Base-by-base conservation (phyloP, 1,140 invertebrate species). In the Muscidifurax raptorellus region DNA sequence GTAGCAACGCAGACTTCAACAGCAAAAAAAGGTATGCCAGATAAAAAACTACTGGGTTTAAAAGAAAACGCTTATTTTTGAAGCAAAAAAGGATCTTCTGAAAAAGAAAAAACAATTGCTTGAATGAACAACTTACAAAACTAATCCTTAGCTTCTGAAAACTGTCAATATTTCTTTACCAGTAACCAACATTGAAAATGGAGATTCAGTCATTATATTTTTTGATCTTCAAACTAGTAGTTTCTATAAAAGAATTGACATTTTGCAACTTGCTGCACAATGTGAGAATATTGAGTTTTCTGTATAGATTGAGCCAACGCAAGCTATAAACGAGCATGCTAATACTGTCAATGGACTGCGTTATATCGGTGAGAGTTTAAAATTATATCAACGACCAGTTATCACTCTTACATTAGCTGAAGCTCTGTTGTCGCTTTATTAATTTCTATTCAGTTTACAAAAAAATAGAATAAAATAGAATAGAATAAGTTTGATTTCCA, bases 51-150 rank as follows among this genome's bases (percentile, higher is more conserved):
- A 69, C 36, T 18, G 69, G 22, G 27, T 78, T 81, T 52, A 87
- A 85, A 82, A 81, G 36, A 77, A 82, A 74, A 81, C 71, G 86
- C 59, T 64, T 87, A 44, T 76, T 82, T 78, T 83, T 84, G 15
- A 87, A 82, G 74, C 85, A 87, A 81, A 22, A 27, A 75, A 86
- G 83, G 32, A 64, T 10, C 36, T 85, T 1, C 76, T 75, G 36
- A 85, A 86, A 9, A 80, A 85, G 82, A 84, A 85, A n/a, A 27
- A 22, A 2, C 0, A 47, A 47, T 0, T 47, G 44, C 13, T 10
- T 2, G 5, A 47, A 47, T 0, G 7, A 47, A 6, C 44, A 12
- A 10, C 44, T 2, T 47, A 47, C 10, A 10, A 47, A 15, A 47
- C 44, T 10, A 1, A 47, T 10, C 12, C 0, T 2, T 10, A 47